Evolutionary conservation across 2,888 invertebrate species (phyloP).

Genomic region (Agriopis aurantiaria): DNA sequence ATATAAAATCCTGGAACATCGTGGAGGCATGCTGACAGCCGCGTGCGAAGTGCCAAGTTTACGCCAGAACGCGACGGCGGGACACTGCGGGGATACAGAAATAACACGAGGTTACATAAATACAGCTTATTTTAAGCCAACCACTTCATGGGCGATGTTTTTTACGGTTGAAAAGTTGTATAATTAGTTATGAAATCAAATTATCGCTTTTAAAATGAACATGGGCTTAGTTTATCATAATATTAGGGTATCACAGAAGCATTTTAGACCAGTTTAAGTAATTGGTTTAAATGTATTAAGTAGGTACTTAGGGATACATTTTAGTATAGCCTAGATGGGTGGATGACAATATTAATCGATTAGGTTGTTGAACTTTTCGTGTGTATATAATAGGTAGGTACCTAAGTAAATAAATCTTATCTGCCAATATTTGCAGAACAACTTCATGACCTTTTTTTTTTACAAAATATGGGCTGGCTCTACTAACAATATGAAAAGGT

Average conservation of each 20-base stretch:
- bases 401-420: conserved; percentile 24
- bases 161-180: conserved; percentile 12
- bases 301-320: too few relatives aligned
- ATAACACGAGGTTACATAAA: conserved; percentile 74
- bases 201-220: neutral
- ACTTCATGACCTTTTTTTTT: neutral
- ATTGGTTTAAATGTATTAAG: neutral
- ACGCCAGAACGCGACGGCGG: conserved; percentile 58
- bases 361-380: conserved; percentile 32
- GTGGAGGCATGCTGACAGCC: conserved; percentile 58
- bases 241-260: neutral
- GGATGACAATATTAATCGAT: conserved; percentile 13
- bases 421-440: conserved; percentile 28
- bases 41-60: conserved; percentile 76
- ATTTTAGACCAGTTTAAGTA: neutral
- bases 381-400: too few relatives aligned
- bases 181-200: conserved; percentile 9
- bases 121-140: conserved; percentile 48
- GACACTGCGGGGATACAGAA: conserved; percentile 61
- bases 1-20: conserved; percentile 61
- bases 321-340: neutral
- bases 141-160: conserved; percentile 29
- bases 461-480: too few relatives aligned
- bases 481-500: conserved; percentile 4
- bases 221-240: neutral